Evolutionary conservation across 2,113 vertebrate species (phyloP), one percentile per base, ranked within the genome.

Genomic region (Alosa alosa): DNA sequence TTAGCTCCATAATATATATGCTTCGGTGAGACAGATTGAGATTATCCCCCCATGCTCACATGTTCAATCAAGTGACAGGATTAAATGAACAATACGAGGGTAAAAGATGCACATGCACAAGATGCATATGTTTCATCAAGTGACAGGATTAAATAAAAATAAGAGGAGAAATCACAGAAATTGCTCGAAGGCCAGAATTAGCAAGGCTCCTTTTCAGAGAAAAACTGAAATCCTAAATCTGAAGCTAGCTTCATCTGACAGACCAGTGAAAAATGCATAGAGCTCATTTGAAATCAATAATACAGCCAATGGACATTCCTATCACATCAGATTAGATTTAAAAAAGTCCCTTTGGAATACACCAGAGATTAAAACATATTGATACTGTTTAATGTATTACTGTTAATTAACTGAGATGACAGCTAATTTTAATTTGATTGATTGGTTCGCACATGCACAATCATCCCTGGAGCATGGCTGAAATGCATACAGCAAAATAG

Each of bases 341-440:
- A n/a, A n/a, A n/a, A n/a, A 78, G 11, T 15, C 72, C 25, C 72
- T 11, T 5, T 17, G 25, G 72, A 75, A 75, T 41, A 78, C 13
- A 13, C 72, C 31, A 36, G 72, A 22, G 72, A 39, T 78, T 78
- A 78, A 17, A 78, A 78, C 72, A 78, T 36, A 78, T 39, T 36
- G 72, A 78, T 78, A 17, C 13, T 78, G 72, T 78, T 78, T 78
- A 78, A 78, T 78, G 72, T 39, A 78, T 17, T 31, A 36, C 25
- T 78, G 72, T 39, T 78, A 39, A 78, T 78, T 78, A 78, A 78
- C 72, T 78, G 72, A 72, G 64, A 78, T 78, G 25, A 36, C 72
- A 78, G 36, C 72, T 36, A 17, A 78, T 78, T 75, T 39, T 3
- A 36, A 13, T 75, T 75, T 75, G 72, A 75, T 39, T 75, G 72